Percentiles rank a stretch among this genome's conserved stretches.
phyloP scores from a whole-genome alignment of 2,888 invertebrate genomes.

The Leucozona laternaria region DNA sequence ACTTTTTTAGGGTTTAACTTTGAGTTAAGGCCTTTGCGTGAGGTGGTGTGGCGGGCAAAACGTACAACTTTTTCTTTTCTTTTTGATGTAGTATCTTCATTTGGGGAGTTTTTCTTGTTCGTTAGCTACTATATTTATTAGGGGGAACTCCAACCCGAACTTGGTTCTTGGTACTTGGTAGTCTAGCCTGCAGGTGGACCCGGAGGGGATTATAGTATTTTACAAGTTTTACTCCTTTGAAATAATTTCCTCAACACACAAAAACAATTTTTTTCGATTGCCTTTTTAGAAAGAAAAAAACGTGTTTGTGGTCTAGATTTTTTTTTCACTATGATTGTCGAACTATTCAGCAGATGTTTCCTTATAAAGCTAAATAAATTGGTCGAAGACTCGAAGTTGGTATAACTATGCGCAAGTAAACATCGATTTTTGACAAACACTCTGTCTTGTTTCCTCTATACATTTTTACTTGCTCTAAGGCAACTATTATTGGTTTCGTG shows the following conservation, averaged over 20 bases:
- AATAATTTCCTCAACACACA: conserved; percentile 56
- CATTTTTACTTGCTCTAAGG: too few relatives aligned
- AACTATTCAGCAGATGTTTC: too few relatives aligned
- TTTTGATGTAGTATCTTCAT: conserved; percentile 58
- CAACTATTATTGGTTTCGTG: too few relatives aligned
- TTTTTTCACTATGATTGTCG: too few relatives aligned
- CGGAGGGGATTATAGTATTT: conserved; percentile 40
- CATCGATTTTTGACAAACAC: too few relatives aligned
- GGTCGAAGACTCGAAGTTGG: too few relatives aligned
- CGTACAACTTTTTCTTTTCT: conserved; percentile 44
- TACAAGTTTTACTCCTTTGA: conserved; percentile 34
- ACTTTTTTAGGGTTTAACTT: conserved; percentile 48
- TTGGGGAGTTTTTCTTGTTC: conserved; percentile 48
- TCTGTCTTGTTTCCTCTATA: too few relatives aligned
- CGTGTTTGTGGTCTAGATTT: too few relatives aligned
- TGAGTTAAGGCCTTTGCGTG: not conserved
- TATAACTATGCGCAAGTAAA: too few relatives aligned
- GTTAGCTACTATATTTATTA: conserved; percentile 38
- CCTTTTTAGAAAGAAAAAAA: not conserved
- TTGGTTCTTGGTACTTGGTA: conserved; percentile 14
- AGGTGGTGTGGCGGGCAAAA: conserved; percentile 8
- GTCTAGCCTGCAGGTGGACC: conserved; percentile 41
- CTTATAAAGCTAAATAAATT: too few relatives aligned
- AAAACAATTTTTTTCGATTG: not conserved
- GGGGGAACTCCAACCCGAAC: conserved; percentile 11